A percentile compares a stretch with the other conserved stretches of the same genome.
Evolutionary conservation across 2,888 invertebrate species (phyloP).

Genomic region (Amphipoea oculea): DNA sequence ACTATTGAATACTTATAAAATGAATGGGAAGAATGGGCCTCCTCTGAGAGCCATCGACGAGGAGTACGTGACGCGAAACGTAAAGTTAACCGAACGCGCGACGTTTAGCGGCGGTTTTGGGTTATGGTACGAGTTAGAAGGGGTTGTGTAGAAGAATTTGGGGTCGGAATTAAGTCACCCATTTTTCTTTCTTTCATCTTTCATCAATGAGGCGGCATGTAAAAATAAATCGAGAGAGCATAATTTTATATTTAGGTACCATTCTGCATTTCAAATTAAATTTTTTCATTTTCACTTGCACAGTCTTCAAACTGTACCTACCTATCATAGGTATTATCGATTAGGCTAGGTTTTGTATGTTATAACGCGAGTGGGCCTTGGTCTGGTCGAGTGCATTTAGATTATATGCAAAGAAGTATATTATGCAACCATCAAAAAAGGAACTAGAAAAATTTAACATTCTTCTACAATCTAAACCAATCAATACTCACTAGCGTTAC

Average conservation of each 20-base stretch:
- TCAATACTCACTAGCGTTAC: constrained; percentile 66
- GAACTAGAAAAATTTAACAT: background rate
- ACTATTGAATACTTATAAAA: constrained; percentile 82
- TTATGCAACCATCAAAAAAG: background rate
- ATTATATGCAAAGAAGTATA: background rate
- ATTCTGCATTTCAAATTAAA: background rate
- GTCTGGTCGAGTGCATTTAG: background rate
- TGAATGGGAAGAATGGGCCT: constrained; percentile 77
- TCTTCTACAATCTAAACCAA: constrained; percentile 60
- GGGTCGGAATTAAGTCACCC: constrained; percentile 14
- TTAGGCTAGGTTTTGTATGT: background rate
- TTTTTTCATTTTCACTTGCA: background rate
- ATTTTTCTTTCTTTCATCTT: too few relatives aligned
- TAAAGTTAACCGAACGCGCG: constrained; percentile 74
- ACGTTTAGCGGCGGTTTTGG: constrained; percentile 72
- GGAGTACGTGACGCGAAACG: constrained; percentile 80
- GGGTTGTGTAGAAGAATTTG: constrained; percentile 24
- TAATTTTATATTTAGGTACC: background rate
- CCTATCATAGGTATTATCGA: background rate
- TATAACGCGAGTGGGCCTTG: background rate
- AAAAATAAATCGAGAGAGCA: background rate
- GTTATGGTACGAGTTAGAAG: constrained; percentile 58
- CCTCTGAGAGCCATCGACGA: constrained; percentile 79
- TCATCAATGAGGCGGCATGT: background rate
- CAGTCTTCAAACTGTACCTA: background rate